Evolutionary conservation across 2,888 invertebrate species (phyloP).

Genomic region (Drosophila aldrichi): DNA sequence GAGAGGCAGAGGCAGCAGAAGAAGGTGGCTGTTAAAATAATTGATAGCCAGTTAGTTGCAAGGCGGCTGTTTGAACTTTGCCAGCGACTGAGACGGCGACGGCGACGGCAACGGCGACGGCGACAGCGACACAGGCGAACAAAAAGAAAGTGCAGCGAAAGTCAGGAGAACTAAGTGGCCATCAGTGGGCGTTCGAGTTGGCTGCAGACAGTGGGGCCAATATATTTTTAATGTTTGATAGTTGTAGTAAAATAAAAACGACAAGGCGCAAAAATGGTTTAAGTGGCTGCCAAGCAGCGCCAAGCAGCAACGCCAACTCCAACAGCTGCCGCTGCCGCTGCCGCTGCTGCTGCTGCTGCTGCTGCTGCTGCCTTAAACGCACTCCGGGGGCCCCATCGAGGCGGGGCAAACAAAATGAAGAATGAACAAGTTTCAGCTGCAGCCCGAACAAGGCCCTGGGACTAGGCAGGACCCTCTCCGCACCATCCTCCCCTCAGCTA

Average conservation of each 20-base stretch:
- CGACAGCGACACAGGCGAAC: constrained; percentile 23
- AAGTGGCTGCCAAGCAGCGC: constrained; percentile 69
- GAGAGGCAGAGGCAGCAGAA: neutral
- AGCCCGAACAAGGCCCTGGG: constrained; percentile 18
- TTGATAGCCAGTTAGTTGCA: constrained; percentile 76
- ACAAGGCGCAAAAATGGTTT: constrained; percentile 67
- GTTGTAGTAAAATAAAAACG: constrained; percentile 75
- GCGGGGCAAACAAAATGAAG: constrained; percentile 59
- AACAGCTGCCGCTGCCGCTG: constrained; percentile 13
- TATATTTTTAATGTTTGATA: constrained; percentile 81
- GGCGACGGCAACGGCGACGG: constrained; percentile 21
- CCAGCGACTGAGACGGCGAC: constrained; percentile 37
- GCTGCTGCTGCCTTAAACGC: constrained; percentile 65
- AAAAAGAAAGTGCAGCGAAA: constrained; percentile 67
- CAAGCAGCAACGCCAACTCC: constrained; percentile 18
- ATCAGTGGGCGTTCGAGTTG: constrained; percentile 47
- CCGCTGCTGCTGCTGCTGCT: constrained; percentile 33
- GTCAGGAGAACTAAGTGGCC: constrained; percentile 75
- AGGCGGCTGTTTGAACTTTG: constrained; percentile 76
- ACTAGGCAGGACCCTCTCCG: constrained; percentile 14
- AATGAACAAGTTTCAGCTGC: constrained; percentile 68
- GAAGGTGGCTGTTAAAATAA: constrained; percentile 76
- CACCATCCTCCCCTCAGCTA: constrained; percentile 17
- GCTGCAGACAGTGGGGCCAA: constrained; percentile 55
- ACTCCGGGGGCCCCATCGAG: constrained; percentile 66